These are phyloP conservation scores for Halesus radiatus DNA, from an alignment of 1,140 invertebrate species.

Conservation along the genomic window DNA sequence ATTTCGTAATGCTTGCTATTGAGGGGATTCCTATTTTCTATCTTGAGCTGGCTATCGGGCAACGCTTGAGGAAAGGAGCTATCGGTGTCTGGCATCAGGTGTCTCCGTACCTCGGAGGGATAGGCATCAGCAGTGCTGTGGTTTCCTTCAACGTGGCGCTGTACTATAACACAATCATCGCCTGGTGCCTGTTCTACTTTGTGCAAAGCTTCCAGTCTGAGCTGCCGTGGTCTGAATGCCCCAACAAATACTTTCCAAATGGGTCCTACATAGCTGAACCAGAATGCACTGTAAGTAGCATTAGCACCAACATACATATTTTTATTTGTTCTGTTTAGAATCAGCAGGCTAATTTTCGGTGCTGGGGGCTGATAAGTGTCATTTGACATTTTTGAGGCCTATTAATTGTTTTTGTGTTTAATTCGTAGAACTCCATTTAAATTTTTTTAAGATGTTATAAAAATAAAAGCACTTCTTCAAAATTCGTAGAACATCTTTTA, in stretches of 20 bases:
- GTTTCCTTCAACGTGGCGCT: conserved; percentile 98
- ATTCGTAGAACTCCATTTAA: too few species aligned
- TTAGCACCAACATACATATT: too few species aligned
- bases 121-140: conserved; percentile 92
- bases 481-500: too few species aligned
- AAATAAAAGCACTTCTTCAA: too few species aligned
- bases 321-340: too few species aligned
- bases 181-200: conserved; percentile 98
- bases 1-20: conserved; percentile 93
- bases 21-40: conserved; percentile 96
- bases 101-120: conserved; percentile 87
- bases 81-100: conserved; percentile 96
- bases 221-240: conserved; percentile 92
- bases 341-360: too few species aligned
- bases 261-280: conserved; percentile 84
- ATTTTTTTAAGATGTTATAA: too few species aligned
- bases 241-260: conserved; percentile 84
- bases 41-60: conserved; percentile 93
- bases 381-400: too few species aligned
- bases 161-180: conserved; percentile 99
- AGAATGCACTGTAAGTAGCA: conserved; percentile 86
- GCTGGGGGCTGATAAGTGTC: too few species aligned
- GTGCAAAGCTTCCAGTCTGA: conserved; percentile 91
- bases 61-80: conserved; percentile 90
- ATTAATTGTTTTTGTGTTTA: too few species aligned